These are phyloP conservation scores for Halcyon smyrnensis DNA, from an alignment of 2,797 vertebrate species.

Conservation along the genomic window DNA sequence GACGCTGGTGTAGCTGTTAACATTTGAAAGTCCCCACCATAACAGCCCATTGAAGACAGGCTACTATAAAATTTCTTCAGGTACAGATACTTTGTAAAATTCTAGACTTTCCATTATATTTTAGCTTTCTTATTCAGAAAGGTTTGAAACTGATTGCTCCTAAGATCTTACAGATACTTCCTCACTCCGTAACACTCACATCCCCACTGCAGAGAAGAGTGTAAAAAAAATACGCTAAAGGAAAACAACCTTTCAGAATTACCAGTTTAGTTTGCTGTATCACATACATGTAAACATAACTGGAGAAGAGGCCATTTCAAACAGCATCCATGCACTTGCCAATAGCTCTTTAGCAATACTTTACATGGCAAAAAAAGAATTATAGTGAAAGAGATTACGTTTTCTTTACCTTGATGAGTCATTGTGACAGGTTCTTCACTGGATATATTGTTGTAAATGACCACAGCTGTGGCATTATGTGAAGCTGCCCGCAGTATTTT, in stretches of 20 bases:
- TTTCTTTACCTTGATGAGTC: slow-evolving; percentile 91
- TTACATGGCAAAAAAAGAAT: neutral
- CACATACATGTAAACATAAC: neutral
- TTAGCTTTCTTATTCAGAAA: neutral
- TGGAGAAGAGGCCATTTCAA: neutral
- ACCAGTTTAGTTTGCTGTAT: neutral
- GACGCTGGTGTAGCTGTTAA: neutral
- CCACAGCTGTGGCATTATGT: slow-evolving; percentile 92
- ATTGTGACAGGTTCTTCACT: slow-evolving; percentile 92
- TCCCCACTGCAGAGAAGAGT: neutral
- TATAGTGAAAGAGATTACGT: neutral
- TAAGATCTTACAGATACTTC: neutral
- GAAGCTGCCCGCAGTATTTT: slow-evolving; percentile 93
- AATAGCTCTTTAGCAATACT: neutral
- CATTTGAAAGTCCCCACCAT: neutral
- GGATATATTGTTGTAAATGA: slow-evolving; percentile 96
- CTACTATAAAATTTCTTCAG: neutral
- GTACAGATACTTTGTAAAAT: neutral
- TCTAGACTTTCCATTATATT: neutral
- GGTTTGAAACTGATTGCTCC: neutral
- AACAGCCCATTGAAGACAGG: neutral
- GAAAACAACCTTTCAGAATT: neutral
- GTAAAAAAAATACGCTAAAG: neutral
- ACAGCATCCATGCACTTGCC: neutral
- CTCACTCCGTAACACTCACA: neutral